Conservation (phyloP, 2,888 invertebrate genomes). For the Chrysolina americana region DNA sequence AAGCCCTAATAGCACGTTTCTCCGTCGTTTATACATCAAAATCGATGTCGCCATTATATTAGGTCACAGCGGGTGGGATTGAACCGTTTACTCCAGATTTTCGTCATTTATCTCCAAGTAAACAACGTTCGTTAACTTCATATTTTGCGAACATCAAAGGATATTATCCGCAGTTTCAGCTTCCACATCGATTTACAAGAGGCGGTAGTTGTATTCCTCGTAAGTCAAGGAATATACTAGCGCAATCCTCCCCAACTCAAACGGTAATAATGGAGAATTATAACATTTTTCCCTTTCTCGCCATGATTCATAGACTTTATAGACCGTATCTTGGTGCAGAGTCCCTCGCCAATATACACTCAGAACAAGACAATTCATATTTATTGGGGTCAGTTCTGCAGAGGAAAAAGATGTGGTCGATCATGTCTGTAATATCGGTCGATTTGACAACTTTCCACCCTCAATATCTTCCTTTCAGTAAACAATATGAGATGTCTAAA, state of each 20-base stretch:
- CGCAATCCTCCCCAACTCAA: background rate
- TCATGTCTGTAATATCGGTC: no score
- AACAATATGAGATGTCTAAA: no score
- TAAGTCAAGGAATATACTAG: background rate
- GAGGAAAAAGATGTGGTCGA: no score
- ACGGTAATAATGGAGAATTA: background rate
- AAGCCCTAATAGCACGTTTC: background rate
- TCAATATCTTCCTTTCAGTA: no score
- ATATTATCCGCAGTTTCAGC: background rate
- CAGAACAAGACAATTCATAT: no score
- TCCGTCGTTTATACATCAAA: background rate
- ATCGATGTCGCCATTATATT: background rate
- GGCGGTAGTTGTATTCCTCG: background rate
- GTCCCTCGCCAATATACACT: no score
- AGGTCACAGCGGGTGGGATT: background rate
- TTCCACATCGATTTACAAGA: background rate
- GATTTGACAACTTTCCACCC: no score
- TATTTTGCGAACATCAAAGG: background rate
- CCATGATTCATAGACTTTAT: no score
- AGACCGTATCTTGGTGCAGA: no score
- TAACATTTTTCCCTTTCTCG: no score
- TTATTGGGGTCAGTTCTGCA: no score
- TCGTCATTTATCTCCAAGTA: background rate
- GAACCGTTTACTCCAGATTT: background rate
- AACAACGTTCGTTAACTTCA: background rate